Evolutionary conservation across 2,797 vertebrate species (phyloP).

Genomic region (Phataginus tetradactyla): DNA sequence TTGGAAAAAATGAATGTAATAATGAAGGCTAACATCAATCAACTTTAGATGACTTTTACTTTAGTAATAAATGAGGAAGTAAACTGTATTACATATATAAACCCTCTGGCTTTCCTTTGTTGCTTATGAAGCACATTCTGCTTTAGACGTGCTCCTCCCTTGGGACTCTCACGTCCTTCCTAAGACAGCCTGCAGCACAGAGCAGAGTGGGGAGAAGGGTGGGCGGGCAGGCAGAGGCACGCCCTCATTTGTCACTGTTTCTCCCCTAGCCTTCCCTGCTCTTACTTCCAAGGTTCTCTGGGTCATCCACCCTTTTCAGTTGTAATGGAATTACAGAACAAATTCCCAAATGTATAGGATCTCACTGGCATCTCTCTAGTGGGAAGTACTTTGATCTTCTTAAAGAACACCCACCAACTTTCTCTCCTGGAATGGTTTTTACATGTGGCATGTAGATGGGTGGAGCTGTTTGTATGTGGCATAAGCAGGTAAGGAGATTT

Average conservation of each 20-base stretch:
- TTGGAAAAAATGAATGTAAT: neutral
- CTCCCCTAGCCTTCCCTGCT: fast-evolving
- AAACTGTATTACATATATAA: neutral
- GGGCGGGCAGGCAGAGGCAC: neutral
- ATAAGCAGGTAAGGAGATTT: fast-evolving
- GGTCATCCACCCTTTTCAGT: neutral
- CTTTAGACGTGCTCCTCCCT: constrained; percentile 60
- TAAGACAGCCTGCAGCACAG: constrained; percentile 59
- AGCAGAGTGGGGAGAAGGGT: constrained; percentile 58
- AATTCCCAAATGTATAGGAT: fast-evolving
- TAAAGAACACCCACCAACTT: neutral
- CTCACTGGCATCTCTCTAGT: neutral
- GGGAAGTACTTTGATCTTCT: neutral
- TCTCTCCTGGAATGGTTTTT: neutral
- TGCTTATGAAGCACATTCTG: constrained; percentile 58
- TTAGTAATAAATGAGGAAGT: neutral
- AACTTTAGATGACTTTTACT: neutral
- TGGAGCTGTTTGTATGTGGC: neutral
- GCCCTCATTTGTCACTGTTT: fast-evolving
- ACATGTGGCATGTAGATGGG: neutral
- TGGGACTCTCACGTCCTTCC: constrained; percentile 71
- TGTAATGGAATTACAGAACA: neutral
- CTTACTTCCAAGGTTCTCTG: neutral
- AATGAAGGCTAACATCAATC: neutral
- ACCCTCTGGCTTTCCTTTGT: neutral